A percentile compares a stretch with the other conserved stretches of the same genome.
Conservation (phyloP, 2,113 vertebrate genomes). For the Zingel zingel region DNA sequence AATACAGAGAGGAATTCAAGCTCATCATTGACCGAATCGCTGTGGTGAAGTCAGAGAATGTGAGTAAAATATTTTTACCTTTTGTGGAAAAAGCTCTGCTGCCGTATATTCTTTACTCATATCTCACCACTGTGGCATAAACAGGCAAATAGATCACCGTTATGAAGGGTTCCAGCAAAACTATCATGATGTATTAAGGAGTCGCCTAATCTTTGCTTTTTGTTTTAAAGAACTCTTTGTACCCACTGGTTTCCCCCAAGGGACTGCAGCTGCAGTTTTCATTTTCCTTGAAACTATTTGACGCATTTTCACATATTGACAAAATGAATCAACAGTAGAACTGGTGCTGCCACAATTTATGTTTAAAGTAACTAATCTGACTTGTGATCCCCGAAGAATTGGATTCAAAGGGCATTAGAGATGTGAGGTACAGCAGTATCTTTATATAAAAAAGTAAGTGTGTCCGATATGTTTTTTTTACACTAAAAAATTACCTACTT, state of each 20-base stretch:
- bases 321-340: not conserved
- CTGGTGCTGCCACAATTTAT: not conserved
- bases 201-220: not conserved
- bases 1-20: conserved; percentile 88
- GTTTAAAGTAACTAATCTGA: not conserved
- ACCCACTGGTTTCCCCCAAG: conserved; percentile 3
- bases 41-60: conserved; percentile 86
- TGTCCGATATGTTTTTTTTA: not conserved
- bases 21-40: conserved; percentile 85
- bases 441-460: not conserved
- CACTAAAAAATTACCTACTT: not conserved
- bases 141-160: not conserved
- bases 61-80: conserved; percentile 76
- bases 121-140: conserved; percentile 2
- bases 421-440: not conserved
- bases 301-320: not conserved
- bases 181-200: not conserved
- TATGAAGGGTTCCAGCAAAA: not conserved
- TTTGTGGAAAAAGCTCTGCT: conserved; percentile 43
- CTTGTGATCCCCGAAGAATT: not conserved
- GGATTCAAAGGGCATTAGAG: not conserved
- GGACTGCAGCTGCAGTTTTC: conserved; percentile 37
- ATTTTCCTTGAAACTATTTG: not conserved
- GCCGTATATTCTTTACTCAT: not conserved
- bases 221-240: conserved; percentile 7